Percentiles rank a stretch among this genome's conserved stretches.
Evolutionary conservation across 2,113 vertebrate species (phyloP).

Genomic region (Prunella fulvescens): DNA sequence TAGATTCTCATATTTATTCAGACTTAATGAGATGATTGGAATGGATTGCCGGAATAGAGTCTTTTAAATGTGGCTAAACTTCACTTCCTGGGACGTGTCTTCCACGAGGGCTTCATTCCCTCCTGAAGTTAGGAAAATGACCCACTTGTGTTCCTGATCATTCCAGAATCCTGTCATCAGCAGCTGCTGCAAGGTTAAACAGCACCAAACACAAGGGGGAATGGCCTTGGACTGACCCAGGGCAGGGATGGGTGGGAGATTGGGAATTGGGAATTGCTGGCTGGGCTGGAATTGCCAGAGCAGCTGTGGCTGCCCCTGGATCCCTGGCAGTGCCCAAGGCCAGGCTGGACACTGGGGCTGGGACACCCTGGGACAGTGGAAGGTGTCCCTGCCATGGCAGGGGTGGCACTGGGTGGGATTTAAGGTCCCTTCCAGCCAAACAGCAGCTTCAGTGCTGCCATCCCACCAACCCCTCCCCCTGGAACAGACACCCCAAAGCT

Average conservation of each 20-base stretch:
- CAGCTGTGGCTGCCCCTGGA: not conserved
- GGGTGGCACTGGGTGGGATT: rapidly evolving
- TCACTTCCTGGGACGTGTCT: not conserved
- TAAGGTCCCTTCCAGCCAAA: not conserved
- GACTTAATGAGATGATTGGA: constrained; percentile 54
- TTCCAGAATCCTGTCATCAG: rapidly evolving
- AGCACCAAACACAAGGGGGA: not conserved
- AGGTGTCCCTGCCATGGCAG: not conserved
- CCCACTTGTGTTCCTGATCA: rapidly evolving
- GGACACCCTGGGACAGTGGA: too few species aligned
- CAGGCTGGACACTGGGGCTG: not conserved
- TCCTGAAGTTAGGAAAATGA: not conserved
- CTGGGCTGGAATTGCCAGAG: not conserved
- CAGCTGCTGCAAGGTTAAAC: not conserved
- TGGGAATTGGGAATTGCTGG: not conserved
- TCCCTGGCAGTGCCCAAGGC: not conserved
- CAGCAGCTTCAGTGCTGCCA: not conserved
- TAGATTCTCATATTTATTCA: constrained; percentile 63
- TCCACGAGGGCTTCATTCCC: not conserved
- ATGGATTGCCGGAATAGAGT: not conserved
- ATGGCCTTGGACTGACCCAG: not conserved
- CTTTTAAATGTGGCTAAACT: not conserved
- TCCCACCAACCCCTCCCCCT: not conserved
- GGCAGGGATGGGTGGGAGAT: rapidly evolving
- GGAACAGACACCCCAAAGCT: not conserved